These are phyloP conservation scores for Pollenia labialis DNA, from an alignment of 2,888 invertebrate genomes.

Conservation along the genomic window DNA sequence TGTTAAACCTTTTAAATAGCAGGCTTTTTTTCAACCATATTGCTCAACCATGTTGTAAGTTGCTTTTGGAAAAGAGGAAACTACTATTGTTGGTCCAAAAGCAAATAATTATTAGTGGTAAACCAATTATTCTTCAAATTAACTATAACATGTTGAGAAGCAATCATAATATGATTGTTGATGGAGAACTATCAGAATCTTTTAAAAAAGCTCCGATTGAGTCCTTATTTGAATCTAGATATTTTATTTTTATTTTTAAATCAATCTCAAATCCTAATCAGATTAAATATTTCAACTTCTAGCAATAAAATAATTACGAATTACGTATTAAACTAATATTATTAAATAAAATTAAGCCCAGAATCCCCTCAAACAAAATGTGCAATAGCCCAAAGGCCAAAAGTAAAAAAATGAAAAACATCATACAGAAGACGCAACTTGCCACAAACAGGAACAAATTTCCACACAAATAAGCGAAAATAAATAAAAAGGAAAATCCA, in stretches of 20 bases:
- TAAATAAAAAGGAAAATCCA: conserved; percentile 54
- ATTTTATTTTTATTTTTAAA: background rate
- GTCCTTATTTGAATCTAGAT: background rate
- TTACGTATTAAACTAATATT: conserved; percentile 26
- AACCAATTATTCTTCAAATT: too few species aligned
- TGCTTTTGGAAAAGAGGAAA: too few species aligned
- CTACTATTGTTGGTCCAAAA: too few species aligned
- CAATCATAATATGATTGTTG: too few species aligned
- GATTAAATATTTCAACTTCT: conserved; percentile 17
- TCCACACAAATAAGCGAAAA: conserved; percentile 46
- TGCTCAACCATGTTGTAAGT: too few species aligned
- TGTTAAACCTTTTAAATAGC: too few species aligned
- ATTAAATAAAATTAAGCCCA: conserved; percentile 28
- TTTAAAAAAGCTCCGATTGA: too few species aligned
- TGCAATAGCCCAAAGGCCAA: conserved; percentile 33
- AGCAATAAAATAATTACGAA: conserved; percentile 16
- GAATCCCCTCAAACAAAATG: conserved; percentile 31
- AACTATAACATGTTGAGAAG: too few species aligned
- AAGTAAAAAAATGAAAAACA: background rate
- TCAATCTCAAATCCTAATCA: conserved; percentile 1
- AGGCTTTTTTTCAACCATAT: too few species aligned
- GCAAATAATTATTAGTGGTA: too few species aligned
- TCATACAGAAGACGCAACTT: conserved; percentile 23
- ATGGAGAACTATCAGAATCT: too few species aligned
- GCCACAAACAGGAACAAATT: conserved; percentile 55